A percentile compares a stretch with the other conserved stretches of the same genome.
phyloP scores from a whole-genome alignment of 2,888 invertebrate genomes.

The Teleiodes luculella region DNA sequence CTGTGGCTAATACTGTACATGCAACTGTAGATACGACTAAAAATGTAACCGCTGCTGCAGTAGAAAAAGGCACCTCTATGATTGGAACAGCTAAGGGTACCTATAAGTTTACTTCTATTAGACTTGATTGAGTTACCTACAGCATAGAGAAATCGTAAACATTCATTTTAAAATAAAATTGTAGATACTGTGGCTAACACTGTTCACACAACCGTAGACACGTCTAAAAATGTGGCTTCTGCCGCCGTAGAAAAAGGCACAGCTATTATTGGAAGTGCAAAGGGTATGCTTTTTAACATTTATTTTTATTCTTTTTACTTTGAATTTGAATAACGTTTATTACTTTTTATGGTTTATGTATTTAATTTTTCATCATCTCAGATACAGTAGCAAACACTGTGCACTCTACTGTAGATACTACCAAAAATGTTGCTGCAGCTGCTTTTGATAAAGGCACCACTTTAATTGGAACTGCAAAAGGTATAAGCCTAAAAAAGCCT shows the following conservation, averaged over 20 bases:
- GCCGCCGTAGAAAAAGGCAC: conserved; percentile 44
- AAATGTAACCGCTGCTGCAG: conserved; percentile 31
- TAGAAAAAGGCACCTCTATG: conserved; percentile 40
- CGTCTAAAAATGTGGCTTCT: conserved; percentile 45
- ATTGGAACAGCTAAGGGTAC: conserved; percentile 40
- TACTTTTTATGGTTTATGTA: neutral
- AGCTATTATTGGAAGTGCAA: conserved; percentile 34
- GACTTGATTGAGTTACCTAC: neutral
- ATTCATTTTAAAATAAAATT: neutral
- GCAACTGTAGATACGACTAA: conserved; percentile 17
- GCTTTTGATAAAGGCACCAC: conserved; percentile 54
- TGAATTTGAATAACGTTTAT: no score
- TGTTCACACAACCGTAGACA: conserved; percentile 39
- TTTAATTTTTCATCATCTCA: conserved; percentile 30
- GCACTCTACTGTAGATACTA: conserved; percentile 62
- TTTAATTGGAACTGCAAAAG: conserved; percentile 57
- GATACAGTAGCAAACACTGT: conserved; percentile 59
- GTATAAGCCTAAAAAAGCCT: no score
- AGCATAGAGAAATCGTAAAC: neutral
- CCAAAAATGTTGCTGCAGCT: conserved; percentile 64
- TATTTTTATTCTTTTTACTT: no score
- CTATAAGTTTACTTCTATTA: neutral
- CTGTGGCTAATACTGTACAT: conserved; percentile 19
- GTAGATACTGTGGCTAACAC: conserved; percentile 32
- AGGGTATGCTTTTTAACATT: conserved; percentile 28